A percentile compares a stretch with the other conserved stretches of the same genome.
Conservation (phyloP, 2,797 vertebrate genomes). For the Podarcis lilfordi region DNA sequence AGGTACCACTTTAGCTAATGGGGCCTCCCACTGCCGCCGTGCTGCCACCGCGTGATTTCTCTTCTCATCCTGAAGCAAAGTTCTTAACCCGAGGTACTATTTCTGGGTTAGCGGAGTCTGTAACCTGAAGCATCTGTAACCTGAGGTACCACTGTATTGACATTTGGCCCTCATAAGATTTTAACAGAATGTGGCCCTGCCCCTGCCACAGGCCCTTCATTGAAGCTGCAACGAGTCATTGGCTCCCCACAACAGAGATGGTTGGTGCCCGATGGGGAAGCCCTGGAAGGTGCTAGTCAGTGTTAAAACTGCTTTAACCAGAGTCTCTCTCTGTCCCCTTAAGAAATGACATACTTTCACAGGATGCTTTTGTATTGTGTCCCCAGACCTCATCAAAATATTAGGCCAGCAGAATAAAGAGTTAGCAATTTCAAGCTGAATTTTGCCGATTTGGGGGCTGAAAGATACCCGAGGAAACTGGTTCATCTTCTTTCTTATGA, state of each 20-base stretch:
- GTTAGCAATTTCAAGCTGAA: constrained; percentile 53
- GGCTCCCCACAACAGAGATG: background rate
- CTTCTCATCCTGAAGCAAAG: no score
- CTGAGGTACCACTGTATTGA: no score
- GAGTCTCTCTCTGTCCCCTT: background rate
- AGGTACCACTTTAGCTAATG: no score
- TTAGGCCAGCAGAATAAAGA: constrained; percentile 38
- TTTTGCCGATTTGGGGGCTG: constrained; percentile 47
- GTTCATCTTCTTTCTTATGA: constrained; percentile 43
- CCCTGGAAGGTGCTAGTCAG: background rate
- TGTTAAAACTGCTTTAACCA: background rate
- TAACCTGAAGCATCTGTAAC: no score
- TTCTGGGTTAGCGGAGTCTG: no score
- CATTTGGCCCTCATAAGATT: no score
- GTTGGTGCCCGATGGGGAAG: background rate
- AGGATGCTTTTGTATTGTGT: background rate
- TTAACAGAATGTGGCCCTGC: no score
- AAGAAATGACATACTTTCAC: background rate
- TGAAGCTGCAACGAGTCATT: no score
- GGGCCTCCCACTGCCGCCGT: no score
- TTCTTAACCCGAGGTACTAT: no score
- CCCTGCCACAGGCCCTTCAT: no score
- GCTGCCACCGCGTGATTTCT: no score
- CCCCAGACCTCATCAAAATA: constrained; percentile 20
- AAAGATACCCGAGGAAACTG: constrained; percentile 57